Evolutionary conservation across 2,797 vertebrate species (phyloP), one percentile per base, ranked within the genome.

Genomic region (Neopelma chrysocephalum): DNA sequence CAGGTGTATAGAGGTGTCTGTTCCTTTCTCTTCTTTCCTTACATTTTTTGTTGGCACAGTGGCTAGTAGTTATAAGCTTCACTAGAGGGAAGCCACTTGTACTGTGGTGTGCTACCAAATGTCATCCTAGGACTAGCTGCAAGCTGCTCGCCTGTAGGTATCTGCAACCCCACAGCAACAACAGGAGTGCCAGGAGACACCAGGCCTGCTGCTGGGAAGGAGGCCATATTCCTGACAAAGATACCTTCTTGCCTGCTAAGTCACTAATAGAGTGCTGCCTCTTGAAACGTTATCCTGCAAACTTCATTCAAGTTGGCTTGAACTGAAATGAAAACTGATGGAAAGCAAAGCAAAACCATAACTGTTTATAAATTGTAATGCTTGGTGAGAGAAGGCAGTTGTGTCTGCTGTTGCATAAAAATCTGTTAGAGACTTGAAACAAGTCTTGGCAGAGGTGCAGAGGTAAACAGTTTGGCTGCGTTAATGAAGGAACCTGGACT

Each of bases 11-110:
- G n/a, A 73, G 26, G 20, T 23, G 8, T 10, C 19, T 32, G 19
- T 26, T 45, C 8, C 50, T 81, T 69, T 53, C 45, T 32, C 15
- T n/a, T 11, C 21, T n/a, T 40, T 51, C 48, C 27, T 36, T 29
- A 31, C 0, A 0, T 4, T 29, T 53, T 68, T 16, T 36, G 38
- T 45, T 40, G 51, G 36, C 40, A 70, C 36, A 20, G 19, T 27
- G 31, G 42, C 50, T 58, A 29, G 21, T 21, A 48, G 17, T 27
- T 40, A 54, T 1, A 10, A 0, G 0, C 16, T 3, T 5, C 3
- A 5, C 15, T 14, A 51, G 27, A 51, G 50, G 36, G 36, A 70
- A 64, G 32, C 10, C 5, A 4, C 6, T 23, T 29, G 15, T 27
- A 43, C 32, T 71, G 27, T 45, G 57, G 17, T 11, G 13, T 12